These are phyloP conservation scores for Lerista edwardsae DNA, from an alignment of 2,797 vertebrate species.

Conservation along the genomic window DNA sequence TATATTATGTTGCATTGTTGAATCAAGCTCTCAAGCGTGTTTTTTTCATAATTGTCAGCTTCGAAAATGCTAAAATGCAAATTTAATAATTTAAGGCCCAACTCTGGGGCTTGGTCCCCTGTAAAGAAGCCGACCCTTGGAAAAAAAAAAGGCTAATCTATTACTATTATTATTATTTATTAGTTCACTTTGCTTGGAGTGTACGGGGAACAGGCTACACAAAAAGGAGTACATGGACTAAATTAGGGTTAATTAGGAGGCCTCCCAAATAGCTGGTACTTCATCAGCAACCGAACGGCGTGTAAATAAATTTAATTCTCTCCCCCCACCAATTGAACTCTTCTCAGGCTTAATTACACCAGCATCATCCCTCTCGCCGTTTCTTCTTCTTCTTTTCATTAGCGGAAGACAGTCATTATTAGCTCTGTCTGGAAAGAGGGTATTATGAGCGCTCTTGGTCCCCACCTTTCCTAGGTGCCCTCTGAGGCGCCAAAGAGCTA, in stretches of 20 bases:
- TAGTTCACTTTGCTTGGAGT: constrained; percentile 59
- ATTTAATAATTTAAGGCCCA: constrained; percentile 30
- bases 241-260: constrained; percentile 92
- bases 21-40: neutral
- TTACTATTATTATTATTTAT: constrained; percentile 52
- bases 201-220: constrained; percentile 61
- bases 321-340: constrained; percentile 74
- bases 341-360: constrained; percentile 90
- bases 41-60: constrained; percentile 41
- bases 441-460: constrained; percentile 61
- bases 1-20: neutral
- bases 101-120: constrained; percentile 2
- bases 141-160: constrained; percentile 48
- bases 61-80: constrained; percentile 27
- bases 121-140: constrained; percentile 29
- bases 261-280: constrained; percentile 80
- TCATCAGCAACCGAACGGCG: constrained; percentile 85
- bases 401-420: constrained; percentile 73
- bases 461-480: constrained; percentile 71
- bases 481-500: constrained; percentile 54
- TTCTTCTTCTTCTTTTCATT: constrained; percentile 72
- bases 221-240: constrained; percentile 76
- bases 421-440: constrained; percentile 67
- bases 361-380: constrained; percentile 73
- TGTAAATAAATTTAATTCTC: constrained; percentile 94